These are phyloP conservation scores for Aspidapion aeneum DNA, from an alignment of 2,888 invertebrate species.

Conservation along the genomic window DNA sequence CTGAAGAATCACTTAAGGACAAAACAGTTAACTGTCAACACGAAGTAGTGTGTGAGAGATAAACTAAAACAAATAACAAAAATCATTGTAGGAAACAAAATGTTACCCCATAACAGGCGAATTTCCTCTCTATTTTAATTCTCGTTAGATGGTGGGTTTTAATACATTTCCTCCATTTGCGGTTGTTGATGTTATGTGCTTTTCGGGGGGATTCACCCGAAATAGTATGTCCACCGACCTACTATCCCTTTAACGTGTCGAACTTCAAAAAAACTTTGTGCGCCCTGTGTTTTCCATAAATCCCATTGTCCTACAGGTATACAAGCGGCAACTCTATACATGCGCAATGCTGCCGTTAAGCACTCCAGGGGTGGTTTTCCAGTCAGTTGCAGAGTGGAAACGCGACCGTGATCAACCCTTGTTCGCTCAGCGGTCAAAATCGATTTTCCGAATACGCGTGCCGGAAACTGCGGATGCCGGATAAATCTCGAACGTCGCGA, in stretches of 20 bases:
- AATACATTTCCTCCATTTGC: too few species aligned
- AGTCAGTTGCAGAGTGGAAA: neutral
- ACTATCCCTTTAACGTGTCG: neutral
- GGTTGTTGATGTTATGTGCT: too few species aligned
- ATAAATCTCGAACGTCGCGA: neutral
- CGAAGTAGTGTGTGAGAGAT: too few species aligned
- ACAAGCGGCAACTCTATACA: constrained; percentile 18
- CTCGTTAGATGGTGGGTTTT: too few species aligned
- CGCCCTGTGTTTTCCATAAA: constrained; percentile 22
- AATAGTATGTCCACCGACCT: too few species aligned
- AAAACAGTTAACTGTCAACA: too few species aligned
- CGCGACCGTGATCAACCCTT: neutral
- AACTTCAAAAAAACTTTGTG: neutral
- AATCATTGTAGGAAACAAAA: too few species aligned
- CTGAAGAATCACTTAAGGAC: too few species aligned
- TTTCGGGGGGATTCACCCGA: too few species aligned
- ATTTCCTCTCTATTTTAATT: too few species aligned
- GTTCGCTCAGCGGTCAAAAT: neutral
- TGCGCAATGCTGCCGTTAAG: constrained; percentile 19
- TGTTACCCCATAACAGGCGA: too few species aligned
- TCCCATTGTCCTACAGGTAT: constrained; percentile 28
- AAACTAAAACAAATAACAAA: too few species aligned
- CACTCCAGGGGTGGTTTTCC: neutral
- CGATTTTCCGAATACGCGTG: neutral
- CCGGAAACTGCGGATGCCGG: neutral